Evolutionary conservation across 2,888 invertebrate genomes (phyloP).

Genomic region (Heteromyza rotundicornis): DNA sequence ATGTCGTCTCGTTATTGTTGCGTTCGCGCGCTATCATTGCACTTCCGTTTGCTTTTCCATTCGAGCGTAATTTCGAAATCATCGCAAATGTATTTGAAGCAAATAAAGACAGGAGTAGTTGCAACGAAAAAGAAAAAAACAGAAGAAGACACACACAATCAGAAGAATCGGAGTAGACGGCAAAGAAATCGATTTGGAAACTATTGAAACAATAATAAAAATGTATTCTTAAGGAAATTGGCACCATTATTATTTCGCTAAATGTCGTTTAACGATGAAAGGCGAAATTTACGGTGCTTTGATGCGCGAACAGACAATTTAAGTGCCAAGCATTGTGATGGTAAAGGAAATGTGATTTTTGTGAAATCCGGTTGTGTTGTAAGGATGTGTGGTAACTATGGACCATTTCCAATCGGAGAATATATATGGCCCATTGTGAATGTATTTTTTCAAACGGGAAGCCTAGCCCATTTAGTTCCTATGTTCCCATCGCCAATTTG

Average conservation of each 20-base stretch:
- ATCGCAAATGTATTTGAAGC: slow-evolving; percentile 34
- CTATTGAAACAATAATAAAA: slow-evolving; percentile 33
- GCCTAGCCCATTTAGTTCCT: too few relatives aligned
- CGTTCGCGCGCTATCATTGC: slow-evolving; percentile 47
- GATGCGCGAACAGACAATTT: too few relatives aligned
- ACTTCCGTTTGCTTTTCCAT: slow-evolving; percentile 37
- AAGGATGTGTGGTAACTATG: too few relatives aligned
- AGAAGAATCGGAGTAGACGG: background rate
- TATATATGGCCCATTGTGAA: too few relatives aligned
- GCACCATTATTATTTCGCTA: slow-evolving; percentile 48
- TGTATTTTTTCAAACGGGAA: too few relatives aligned
- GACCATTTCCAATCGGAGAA: too few relatives aligned
- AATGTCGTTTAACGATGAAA: background rate
- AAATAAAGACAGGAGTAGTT: background rate
- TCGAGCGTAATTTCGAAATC: slow-evolving; percentile 36
- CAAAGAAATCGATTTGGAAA: background rate
- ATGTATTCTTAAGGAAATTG: slow-evolving; percentile 55
- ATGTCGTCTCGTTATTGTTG: slow-evolving; percentile 16
- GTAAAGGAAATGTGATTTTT: too few relatives aligned
- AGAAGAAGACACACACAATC: background rate
- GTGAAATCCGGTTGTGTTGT: too few relatives aligned
- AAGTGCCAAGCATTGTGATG: too few relatives aligned
- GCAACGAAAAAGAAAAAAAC: background rate
- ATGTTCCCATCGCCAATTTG: too few relatives aligned
- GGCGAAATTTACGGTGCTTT: too few relatives aligned